These are phyloP conservation scores for Aythya baeri DNA, from an alignment of 2,113 vertebrate species.

Conservation along the genomic window DNA sequence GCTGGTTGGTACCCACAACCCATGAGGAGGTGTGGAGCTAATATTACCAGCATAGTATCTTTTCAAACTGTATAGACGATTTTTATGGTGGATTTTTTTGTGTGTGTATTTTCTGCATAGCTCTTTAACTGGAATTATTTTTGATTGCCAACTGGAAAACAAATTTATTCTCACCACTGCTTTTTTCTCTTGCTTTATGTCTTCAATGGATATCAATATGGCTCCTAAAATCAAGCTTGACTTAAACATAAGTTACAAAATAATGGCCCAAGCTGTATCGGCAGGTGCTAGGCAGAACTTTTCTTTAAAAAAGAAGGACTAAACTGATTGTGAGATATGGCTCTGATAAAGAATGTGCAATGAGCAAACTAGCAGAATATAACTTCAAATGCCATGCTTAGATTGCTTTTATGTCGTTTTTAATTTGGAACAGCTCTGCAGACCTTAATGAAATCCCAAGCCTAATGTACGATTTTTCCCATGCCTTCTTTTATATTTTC, in stretches of 20 bases:
- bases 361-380: conserved; percentile 31
- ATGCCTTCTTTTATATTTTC: background rate
- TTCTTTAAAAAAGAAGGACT: background rate
- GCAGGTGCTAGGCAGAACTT: background rate
- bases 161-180: background rate
- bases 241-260: background rate
- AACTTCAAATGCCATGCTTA: background rate
- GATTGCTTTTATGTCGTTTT: conserved; percentile 11
- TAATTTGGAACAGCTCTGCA: background rate
- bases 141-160: background rate
- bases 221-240: background rate
- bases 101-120: background rate
- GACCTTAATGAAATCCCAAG: conserved; percentile 1
- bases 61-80: background rate
- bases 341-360: conserved; percentile 12
- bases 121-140: background rate
- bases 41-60: background rate
- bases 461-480: background rate
- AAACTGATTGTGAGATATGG: background rate
- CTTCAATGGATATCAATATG: background rate
- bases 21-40: background rate
- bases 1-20: background rate
- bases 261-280: background rate
- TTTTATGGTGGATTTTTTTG: background rate
- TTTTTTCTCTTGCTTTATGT: background rate